Percentiles rank a stretch among this genome's conserved stretches.
These are phyloP conservation scores for Platypus cylindrus DNA, from an alignment of 2,888 invertebrate species.

Conservation along the genomic window DNA sequence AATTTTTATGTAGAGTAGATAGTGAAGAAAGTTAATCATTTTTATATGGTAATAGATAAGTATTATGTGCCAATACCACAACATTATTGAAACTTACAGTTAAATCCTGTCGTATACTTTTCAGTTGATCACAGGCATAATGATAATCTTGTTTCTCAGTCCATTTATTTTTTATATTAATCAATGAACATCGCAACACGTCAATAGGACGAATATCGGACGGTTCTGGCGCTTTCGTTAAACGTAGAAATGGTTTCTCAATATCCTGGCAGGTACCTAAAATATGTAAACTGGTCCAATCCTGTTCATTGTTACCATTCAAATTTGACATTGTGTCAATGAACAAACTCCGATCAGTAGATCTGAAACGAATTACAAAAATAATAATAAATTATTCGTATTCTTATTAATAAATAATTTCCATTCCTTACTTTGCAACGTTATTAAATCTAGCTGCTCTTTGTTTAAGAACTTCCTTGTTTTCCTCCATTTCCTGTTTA, in stretches of 20 bases:
- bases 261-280: conserved; percentile 89
- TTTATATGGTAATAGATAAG: no score
- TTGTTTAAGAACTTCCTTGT: conserved; percentile 69
- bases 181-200: conserved; percentile 72
- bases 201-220: conserved; percentile 82
- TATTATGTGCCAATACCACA: no score
- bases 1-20: no score
- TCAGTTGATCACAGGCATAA: conserved; percentile 96
- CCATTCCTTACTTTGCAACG: conserved; percentile 18
- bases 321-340: conserved; percentile 6
- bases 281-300: conserved; percentile 78
- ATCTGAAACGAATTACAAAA: conserved; percentile 12
- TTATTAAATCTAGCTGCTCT: conserved; percentile 79
- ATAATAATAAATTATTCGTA: conserved; percentile 3
- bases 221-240: conserved; percentile 91
- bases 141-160: conserved; percentile 81
- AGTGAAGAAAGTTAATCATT: no score
- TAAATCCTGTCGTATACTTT: conserved; percentile 96
- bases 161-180: conserved; percentile 87
- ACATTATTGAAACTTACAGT: conserved; percentile 52
- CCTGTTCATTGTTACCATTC: conserved; percentile 52
- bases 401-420: neutral
- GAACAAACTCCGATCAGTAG: no score
- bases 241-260: conserved; percentile 90
- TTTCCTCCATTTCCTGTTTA: conserved; percentile 50